phyloP scores from a whole-genome alignment of 2,797 vertebrate genomes.

The Falco biarmicus region DNA sequence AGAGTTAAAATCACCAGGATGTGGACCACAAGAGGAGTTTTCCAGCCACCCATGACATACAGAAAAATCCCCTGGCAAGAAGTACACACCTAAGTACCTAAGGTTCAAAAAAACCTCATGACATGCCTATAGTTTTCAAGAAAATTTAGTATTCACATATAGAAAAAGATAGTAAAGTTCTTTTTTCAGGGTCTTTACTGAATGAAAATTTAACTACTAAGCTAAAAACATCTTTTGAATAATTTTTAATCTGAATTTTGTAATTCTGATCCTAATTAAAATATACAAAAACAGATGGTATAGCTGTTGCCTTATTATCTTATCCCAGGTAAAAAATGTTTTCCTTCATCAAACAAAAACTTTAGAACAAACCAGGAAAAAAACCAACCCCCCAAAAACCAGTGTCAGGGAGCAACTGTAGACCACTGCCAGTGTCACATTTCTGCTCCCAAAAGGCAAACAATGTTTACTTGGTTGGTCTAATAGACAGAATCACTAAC shows the following conservation, averaged over 20 bases:
- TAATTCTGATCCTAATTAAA: neutral
- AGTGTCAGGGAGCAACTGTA: conserved; percentile 67
- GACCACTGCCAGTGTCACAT: conserved; percentile 56
- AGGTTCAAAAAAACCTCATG: neutral
- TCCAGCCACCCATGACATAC: neutral
- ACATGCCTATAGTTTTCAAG: neutral
- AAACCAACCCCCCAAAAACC: neutral
- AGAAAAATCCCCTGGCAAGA: neutral
- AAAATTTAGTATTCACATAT: neutral
- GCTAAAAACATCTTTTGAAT: neutral
- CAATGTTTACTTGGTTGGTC: conserved; percentile 71
- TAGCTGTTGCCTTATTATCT: neutral
- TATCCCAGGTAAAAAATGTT: neutral
- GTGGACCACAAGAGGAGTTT: neutral
- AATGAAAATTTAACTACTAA: neutral
- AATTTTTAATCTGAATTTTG: neutral
- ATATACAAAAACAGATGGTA: neutral
- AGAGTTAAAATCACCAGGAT: neutral
- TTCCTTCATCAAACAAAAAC: conserved; percentile 43
- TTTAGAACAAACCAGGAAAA: conserved; percentile 2
- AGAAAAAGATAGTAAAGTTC: neutral
- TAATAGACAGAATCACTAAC: conserved; percentile 77
- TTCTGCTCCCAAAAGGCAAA: conserved; percentile 56
- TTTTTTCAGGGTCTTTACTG: neutral
- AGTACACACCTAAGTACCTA: neutral